Conservation (phyloP, 1,140 invertebrate species). For the Chrysopa pallens region DNA sequence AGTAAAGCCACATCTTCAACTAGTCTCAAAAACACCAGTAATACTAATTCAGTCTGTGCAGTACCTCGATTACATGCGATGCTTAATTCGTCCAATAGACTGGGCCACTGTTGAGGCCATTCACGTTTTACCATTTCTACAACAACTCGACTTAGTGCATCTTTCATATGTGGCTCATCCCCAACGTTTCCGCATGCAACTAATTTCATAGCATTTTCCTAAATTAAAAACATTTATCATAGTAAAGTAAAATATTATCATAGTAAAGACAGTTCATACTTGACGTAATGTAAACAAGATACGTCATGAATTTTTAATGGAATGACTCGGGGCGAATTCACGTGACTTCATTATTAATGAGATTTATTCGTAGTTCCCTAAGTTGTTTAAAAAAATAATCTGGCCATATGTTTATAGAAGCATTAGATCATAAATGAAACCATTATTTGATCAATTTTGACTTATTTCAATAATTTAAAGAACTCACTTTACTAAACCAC, state of each 20-base stretch:
- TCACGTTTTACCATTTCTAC: conserved; percentile 91
- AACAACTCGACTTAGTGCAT: conserved; percentile 68
- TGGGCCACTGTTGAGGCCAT: conserved; percentile 92
- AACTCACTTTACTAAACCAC: too few species aligned
- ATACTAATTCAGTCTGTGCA: conserved; percentile 70
- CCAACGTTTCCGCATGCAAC: conserved; percentile 49
- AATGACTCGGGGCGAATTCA: too few species aligned
- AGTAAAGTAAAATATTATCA: too few species aligned
- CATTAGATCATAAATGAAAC: background rate
- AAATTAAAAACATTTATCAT: conserved; percentile 5
- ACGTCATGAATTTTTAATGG: too few species aligned
- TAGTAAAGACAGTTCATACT: too few species aligned
- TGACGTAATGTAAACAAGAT: too few species aligned
- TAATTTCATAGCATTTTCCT: conserved; percentile 70
- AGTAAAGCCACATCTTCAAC: conserved; percentile 80
- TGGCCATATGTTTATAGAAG: too few species aligned
- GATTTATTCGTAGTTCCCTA: too few species aligned
- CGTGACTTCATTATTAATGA: too few species aligned
- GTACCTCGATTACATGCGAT: conserved; percentile 60
- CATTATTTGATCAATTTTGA: background rate
- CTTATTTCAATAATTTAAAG: too few species aligned
- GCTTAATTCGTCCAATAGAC: conserved; percentile 59
- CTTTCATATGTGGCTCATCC: conserved; percentile 57
- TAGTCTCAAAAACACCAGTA: conserved; percentile 67
- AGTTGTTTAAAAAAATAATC: too few species aligned